Base-by-base conservation (phyloP, 2,888 invertebrate genomes). In the Tuberolachnus salignus region DNA sequence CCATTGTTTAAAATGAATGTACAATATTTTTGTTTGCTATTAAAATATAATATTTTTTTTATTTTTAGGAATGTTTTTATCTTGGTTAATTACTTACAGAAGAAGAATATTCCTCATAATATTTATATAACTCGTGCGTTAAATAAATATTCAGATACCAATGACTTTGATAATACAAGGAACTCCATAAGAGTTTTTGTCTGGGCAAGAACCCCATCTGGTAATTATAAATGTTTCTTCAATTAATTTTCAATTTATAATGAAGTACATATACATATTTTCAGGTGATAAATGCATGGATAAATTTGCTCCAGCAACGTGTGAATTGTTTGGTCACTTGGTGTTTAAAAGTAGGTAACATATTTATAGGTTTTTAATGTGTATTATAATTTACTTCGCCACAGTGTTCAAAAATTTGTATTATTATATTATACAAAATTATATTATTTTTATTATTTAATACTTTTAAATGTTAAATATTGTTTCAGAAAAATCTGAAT, bases 301-400 rank as follows among this genome's bases (percentile, higher is more conserved):
- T 0, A 87, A 86, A 1, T 90, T 92, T 80, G 90, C 91, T 86
- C 88, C 92, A 14, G 94, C 92, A n/a, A 88, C 90, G 44, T 90
- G 90, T 83, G 94, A 94, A 85, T 84, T 94, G 0, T 90, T 90
- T 83, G 94, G 94, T 6, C 93, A 92, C 86, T 87, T 94, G 80
- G 88, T 91, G 0, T 86, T 93, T 3, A 91, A 89, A 85, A 87
- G 92, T 92, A 85, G 88, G 51, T 26, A 26, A 53, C 8, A 19
- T 67, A 13, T 53, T 26, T 51, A 34, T 13, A 23, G 21, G 46
- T 21, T 64, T 13, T n/a, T 53, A 13, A 46, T 10, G 16, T 16
- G 16, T 59, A 8, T 4, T 61, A 42, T 16, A 61, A 42, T 11
- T 61, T n/a, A 61, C 26, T 10, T 13, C 46, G 10, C 10, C n/a